Percentiles rank a stretch among this genome's conserved stretches.
phyloP scores from a whole-genome alignment of 2,888 invertebrate genomes.

The Clunio marinus region DNA sequence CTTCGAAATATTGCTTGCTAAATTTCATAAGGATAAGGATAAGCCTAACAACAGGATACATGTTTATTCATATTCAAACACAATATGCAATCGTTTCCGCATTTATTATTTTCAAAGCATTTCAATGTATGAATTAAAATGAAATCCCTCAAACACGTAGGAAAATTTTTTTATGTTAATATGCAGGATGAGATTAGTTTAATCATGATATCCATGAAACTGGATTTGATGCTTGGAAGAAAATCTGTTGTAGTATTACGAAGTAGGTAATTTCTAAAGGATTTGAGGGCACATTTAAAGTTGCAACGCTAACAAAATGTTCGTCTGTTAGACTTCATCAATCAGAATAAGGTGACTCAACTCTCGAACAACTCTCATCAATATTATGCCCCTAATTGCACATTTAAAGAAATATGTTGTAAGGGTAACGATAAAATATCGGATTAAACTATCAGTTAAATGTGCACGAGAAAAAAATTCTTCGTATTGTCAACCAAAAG shows the following conservation, averaged over 20 bases:
- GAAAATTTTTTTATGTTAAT: conserved; percentile 21
- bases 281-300: no score
- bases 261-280: no score
- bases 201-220: conserved; percentile 11
- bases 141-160: not conserved
- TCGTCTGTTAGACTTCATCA: no score
- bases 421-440: conserved; percentile 19
- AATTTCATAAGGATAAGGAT: conserved; percentile 15
- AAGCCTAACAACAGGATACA: conserved; percentile 1
- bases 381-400: not conserved
- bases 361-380: not conserved
- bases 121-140: not conserved
- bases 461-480: conserved; percentile 8
- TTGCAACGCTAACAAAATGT: no score
- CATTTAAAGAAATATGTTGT: not conserved
- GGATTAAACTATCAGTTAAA: conserved; percentile 38
- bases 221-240: conserved; percentile 5
- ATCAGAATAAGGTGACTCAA: no score
- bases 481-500: not conserved
- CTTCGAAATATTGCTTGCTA: not conserved
- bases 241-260: no score
- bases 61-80: conserved; percentile 12
- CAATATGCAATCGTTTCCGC: conserved; percentile 17
- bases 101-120: not conserved
- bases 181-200: not conserved